Evolutionary conservation across 2,797 vertebrate species (phyloP).

Genomic region (Morelia viridis): DNA sequence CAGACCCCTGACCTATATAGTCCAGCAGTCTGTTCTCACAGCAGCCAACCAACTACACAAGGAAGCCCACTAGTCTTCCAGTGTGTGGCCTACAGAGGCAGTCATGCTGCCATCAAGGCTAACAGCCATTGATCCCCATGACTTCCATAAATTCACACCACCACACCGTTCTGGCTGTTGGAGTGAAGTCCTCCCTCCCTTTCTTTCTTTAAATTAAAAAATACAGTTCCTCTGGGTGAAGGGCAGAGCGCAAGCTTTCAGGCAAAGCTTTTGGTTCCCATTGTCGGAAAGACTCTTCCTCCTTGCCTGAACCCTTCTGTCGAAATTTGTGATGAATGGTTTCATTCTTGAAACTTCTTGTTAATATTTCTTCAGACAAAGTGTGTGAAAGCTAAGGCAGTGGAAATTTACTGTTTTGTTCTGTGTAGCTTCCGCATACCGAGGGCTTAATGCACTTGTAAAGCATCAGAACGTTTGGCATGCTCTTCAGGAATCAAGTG

Average conservation of each 20-base stretch:
- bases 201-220: no score
- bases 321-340: slow-evolving; percentile 20
- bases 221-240: neutral
- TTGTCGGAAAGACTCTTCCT: neutral
- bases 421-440: slow-evolving; percentile 31
- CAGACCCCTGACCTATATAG: neutral
- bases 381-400: neutral
- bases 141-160: neutral
- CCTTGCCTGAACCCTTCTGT: neutral
- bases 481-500: neutral
- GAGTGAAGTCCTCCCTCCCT: no score
- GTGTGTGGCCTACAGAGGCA: neutral
- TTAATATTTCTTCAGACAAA: slow-evolving; percentile 22
- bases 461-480: neutral
- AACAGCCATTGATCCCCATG: neutral
- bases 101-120: neutral
- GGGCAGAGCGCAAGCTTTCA: neutral
- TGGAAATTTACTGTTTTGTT: slow-evolving; percentile 49
- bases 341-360: neutral
- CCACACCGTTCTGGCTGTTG: no score
- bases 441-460: neutral
- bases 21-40: neutral
- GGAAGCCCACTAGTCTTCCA: neutral
- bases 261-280: neutral
- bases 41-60: neutral